These are phyloP conservation scores for Perizoma flavofasciatum DNA, from an alignment of 2,888 invertebrate genomes.

Conservation along the genomic window DNA sequence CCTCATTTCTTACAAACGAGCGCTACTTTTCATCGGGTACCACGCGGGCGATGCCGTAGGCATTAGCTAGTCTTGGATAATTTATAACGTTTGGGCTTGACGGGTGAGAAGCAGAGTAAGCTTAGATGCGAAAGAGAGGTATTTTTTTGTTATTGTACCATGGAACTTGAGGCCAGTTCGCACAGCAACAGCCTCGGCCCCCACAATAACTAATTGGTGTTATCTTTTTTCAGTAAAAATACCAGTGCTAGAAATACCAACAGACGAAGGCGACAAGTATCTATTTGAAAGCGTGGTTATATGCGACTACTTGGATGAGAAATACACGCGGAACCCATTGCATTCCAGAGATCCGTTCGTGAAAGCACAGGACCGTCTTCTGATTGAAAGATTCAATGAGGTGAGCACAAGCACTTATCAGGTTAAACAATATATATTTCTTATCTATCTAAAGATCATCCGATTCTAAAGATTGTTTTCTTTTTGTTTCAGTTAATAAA, in stretches of 20 bases:
- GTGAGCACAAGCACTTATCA: constrained; percentile 48
- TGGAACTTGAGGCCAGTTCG: too few relatives aligned
- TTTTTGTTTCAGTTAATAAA: constrained; percentile 68
- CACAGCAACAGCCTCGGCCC: too few relatives aligned
- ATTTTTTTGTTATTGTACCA: too few relatives aligned
- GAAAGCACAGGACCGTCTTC: constrained; percentile 88
- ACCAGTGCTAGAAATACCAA: constrained; percentile 89
- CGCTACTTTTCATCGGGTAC: too few relatives aligned
- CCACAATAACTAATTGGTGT: neutral
- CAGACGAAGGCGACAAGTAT: constrained; percentile 82
- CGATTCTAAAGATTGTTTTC: neutral
- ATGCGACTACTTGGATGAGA: constrained; percentile 92
- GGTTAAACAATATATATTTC: too few relatives aligned
- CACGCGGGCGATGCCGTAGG: too few relatives aligned
- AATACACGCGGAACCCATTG: constrained; percentile 86
- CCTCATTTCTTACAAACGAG: too few relatives aligned
- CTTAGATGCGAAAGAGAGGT: too few relatives aligned
- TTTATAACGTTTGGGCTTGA: too few relatives aligned
- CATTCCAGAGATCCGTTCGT: constrained; percentile 86
- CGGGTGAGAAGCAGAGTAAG: too few relatives aligned
- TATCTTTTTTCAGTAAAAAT: constrained; percentile 84
- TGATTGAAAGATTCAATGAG: constrained; percentile 88
- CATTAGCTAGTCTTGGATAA: too few relatives aligned
- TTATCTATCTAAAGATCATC: neutral
- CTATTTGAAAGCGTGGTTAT: constrained; percentile 92